Evolutionary conservation across 2,888 invertebrate species (phyloP), one percentile per base, ranked within the genome.

Genomic region (Drosophila anomalata): DNA sequence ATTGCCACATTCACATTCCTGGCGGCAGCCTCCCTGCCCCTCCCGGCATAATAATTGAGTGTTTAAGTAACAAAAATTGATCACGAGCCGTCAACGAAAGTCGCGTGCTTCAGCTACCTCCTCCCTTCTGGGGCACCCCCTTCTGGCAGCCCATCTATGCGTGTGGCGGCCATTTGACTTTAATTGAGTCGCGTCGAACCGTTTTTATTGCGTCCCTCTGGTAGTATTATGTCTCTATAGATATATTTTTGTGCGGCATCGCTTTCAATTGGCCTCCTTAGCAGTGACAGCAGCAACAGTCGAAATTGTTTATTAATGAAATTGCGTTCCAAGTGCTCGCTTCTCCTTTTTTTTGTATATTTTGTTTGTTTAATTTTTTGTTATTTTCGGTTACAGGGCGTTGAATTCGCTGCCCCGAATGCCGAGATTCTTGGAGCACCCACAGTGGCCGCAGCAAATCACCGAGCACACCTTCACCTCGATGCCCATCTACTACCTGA

Each of bases 401-500:
- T 55, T 63, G 66, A 41, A 56, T 51, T 56, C 22, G 56, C 44
- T 54, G 55, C 87, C 78, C 71, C 85, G 87, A 88, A 90, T 90
- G 90, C 88, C 90, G 87, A 89, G 87, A 87, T 80, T 89, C 77
- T 83, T 82, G 62, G 77, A 89, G 77, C 78, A 79, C 46, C 60
- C 75, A 59, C 85, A 80, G 75, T 83, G 84, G 80, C 76, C 79
- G 57, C 70, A 69, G 61, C 73, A 65, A 51, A 67, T 75, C 42
- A 56, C 58, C 52, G 39, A 59, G 22, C 67, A 62, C 57, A 60
- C 53, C 53, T 29, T n/a, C 54, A 53, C 44, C 57, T 71, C 81
- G 39, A 81, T 87, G 84, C 75, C 70, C 71, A 50, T 75, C 54
- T 75, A 63, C 53, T 73, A 84, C 60, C 70, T 77, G 56, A 82